These are phyloP conservation scores for Aurelia coerulea DNA, from an alignment of 30 jellyfish, hydroid and myxozoan genomes.

Conservation along the genomic window DNA sequence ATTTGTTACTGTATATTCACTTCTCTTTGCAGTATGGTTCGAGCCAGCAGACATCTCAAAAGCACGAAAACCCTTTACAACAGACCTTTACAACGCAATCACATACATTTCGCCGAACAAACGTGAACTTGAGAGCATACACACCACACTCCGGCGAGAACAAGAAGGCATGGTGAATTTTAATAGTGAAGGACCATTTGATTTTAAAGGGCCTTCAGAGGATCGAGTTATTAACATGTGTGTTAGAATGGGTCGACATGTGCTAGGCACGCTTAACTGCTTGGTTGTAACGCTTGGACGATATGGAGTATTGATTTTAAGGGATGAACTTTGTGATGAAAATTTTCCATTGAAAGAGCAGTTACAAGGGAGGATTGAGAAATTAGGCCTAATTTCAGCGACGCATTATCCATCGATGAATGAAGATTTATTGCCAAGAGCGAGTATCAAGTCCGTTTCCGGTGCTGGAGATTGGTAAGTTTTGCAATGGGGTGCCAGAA, in stretches of 20 bases:
- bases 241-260: conserved; percentile 31
- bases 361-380: neutral
- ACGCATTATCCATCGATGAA: conserved; percentile 59
- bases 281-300: conserved; percentile 76
- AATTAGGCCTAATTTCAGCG: conserved; percentile 31
- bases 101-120: conserved; percentile 76
- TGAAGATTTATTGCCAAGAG: conserved; percentile 53
- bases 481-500: too few relatives aligned
- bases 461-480: conserved; percentile 94
- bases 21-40: conserved; percentile 70
- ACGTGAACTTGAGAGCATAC: conserved; percentile 65
- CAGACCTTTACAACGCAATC: conserved; percentile 24
- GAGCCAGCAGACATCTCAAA: conserved; percentile 87
- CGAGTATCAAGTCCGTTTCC: conserved; percentile 55
- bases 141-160: conserved; percentile 44
- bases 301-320: conserved; percentile 66
- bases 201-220: conserved; percentile 41
- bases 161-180: conserved; percentile 44
- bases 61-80: conserved; percentile 72
- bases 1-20: too few relatives aligned
- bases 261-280: conserved; percentile 25
- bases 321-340: conserved; percentile 38
- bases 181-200: conserved; percentile 31
- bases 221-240: conserved; percentile 52
- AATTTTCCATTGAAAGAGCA: conserved; percentile 10